Evolutionary conservation across 2,113 vertebrate genomes (phyloP), one percentile per base, ranked within the genome.

Genomic region (Procapra przewalskii): DNA sequence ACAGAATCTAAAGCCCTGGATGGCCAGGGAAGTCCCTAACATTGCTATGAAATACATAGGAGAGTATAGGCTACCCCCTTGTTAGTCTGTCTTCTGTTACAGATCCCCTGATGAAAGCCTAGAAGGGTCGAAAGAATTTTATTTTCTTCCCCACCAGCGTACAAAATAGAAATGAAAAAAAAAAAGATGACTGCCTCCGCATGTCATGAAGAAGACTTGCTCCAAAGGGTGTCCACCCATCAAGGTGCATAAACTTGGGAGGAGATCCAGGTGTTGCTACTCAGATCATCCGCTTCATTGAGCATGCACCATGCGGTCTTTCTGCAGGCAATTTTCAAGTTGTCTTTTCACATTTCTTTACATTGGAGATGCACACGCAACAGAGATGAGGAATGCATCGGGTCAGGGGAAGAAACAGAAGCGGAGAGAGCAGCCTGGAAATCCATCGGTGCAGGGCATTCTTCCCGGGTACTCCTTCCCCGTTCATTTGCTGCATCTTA

Each of bases 251-350:
- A 29, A 52, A 75, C 33, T 3, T 27, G n/a, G 62, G n/a, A 64
- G 36, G 59, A 36, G 43, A 14, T 25, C 29, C 60, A 12, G 2
- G 7, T 43, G 31, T 17, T 75, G 64, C 62, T 29, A 4, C 27
- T 50, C 59, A 40, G 54, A 55, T 88, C 43, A 43, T 87, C 93
- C 80, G 89, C 67, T 94, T n/a, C 62, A 36, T 16, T 80, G 60
- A 67, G 43, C 82, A 43, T 59, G 82, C 7, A 12, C 55, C 43
- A 25, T 54, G 67, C 83, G 89, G 40, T 90, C 92, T 96, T 88
- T 89, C 95, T 90, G 95, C 50, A 43, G 92, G 79, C 90, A 97
- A 97, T 96, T 96, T 93, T 95, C 96, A 93, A 83, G 92, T 90
- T 97, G 96, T 93, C 96, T 67, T 88, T 95, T 90, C 59, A 36